Conservation (phyloP, 2,797 vertebrate genomes). For the Rhincodon typus region DNA sequence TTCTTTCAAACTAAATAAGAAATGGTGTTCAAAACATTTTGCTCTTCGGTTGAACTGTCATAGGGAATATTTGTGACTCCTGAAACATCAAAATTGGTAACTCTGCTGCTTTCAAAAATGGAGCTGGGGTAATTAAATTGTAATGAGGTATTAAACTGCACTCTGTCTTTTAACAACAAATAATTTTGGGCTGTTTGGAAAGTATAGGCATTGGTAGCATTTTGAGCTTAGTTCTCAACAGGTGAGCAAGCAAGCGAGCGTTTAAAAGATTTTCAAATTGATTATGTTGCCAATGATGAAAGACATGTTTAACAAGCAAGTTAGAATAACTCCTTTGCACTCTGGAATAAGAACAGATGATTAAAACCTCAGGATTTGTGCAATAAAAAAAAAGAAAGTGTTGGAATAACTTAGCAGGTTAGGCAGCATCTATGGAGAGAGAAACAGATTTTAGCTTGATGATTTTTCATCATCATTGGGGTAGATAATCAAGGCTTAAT, state of each 20-base stretch:
- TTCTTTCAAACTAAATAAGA: not conserved
- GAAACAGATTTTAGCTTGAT: not conserved
- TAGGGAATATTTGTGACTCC: not conserved
- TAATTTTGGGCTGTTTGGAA: not conserved
- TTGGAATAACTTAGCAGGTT: not conserved
- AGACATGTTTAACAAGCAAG: not conserved
- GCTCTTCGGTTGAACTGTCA: not conserved
- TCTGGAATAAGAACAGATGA: not conserved
- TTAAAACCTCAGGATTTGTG: not conserved
- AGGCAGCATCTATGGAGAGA: not conserved
- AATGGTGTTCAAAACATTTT: not conserved
- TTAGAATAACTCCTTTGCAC: not conserved
- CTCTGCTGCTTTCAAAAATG: not conserved
- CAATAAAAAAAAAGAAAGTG: not conserved
- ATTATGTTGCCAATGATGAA: slow-evolving; percentile 16
- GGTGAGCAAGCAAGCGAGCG: not conserved
- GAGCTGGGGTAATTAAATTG: not conserved
- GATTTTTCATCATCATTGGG: not conserved
- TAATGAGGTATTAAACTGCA: not conserved
- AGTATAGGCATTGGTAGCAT: not conserved
- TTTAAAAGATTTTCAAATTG: not conserved
- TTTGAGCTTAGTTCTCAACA: not conserved
- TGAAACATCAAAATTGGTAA: not conserved
- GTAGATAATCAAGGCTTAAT: too few species aligned
- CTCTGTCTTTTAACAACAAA: not conserved